Evolutionary conservation across 2,113 vertebrate genomes (phyloP).

Genomic region (Channa argus): DNA sequence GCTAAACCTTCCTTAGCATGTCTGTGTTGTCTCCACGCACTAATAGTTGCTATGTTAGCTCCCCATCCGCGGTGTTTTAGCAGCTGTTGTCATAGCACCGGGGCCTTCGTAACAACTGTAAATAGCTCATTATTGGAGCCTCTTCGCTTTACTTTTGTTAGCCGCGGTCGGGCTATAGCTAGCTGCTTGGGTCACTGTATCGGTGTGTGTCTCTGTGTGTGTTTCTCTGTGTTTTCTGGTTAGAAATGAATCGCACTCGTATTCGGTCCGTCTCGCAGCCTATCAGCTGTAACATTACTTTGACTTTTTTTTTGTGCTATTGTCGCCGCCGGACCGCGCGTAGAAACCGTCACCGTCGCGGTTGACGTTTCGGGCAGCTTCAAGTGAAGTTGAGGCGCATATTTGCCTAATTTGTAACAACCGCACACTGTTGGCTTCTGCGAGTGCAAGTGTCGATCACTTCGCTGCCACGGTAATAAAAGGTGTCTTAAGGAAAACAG

Average conservation of each 20-base stretch:
- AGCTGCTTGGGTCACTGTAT: slow-evolving; percentile 70
- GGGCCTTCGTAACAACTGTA: slow-evolving; percentile 79
- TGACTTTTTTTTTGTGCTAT: slow-evolving; percentile 42
- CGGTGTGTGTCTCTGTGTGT: slow-evolving; percentile 26
- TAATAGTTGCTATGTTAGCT: slow-evolving; percentile 77
- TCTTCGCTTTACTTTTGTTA: slow-evolving; percentile 72
- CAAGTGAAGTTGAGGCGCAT: background rate
- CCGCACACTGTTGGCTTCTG: background rate
- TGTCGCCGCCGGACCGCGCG: background rate
- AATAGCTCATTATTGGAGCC: slow-evolving; percentile 63
- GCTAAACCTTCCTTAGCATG: slow-evolving; percentile 79
- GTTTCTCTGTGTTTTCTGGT: slow-evolving; percentile 48
- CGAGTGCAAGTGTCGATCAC: background rate
- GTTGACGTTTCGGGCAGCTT: slow-evolving; percentile 4
- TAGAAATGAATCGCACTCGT: slow-evolving; percentile 24
- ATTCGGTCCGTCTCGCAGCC: slow-evolving; percentile 1
- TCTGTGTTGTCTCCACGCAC: slow-evolving; percentile 69
- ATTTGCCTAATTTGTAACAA: background rate
- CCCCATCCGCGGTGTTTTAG: slow-evolving; percentile 63
- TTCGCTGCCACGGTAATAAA: slow-evolving; percentile 12
- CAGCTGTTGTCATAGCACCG: slow-evolving; percentile 79
- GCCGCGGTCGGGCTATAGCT: slow-evolving; percentile 69
- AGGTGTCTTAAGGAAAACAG: background rate
- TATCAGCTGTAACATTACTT: background rate
- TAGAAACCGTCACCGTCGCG: background rate